A percentile compares a stretch with the other conserved stretches of the same genome.
Evolutionary conservation across 2,888 invertebrate genomes (phyloP).

Genomic region (Eilema griseolum): DNA sequence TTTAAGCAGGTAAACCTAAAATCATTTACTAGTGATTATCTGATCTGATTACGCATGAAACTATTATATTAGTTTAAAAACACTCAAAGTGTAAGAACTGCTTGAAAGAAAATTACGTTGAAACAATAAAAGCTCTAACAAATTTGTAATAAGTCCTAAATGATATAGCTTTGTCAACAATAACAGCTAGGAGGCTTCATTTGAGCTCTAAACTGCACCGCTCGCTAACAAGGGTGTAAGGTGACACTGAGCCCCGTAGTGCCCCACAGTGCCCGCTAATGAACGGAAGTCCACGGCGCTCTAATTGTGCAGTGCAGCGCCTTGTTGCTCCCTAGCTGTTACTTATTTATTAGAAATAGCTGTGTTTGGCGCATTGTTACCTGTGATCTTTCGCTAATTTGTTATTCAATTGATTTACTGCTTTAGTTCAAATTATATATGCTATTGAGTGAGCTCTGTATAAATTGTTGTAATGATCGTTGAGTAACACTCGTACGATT

Average conservation of each 20-base stretch:
- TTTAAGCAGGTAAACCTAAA: too few relatives aligned
- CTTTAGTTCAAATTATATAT: not conserved
- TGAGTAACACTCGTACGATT: too few relatives aligned
- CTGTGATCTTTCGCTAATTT: not conserved
- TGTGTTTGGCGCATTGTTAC: not conserved
- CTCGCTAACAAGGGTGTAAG: constrained; percentile 28
- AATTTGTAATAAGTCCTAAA: not conserved
- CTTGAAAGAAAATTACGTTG: not conserved
- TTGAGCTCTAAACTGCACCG: not conserved
- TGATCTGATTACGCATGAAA: too few relatives aligned
- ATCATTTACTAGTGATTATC: too few relatives aligned
- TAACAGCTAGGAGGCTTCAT: not conserved
- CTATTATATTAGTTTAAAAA: too few relatives aligned
- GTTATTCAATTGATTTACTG: not conserved
- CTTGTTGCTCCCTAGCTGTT: constrained; percentile 6
- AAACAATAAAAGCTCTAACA: not conserved
- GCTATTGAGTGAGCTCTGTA: not conserved
- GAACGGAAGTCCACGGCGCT: constrained; percentile 13
- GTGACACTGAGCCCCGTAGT: constrained; percentile 13
- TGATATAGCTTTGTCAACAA: not conserved
- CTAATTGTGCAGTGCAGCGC: constrained; percentile 10
- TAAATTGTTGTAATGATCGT: too few relatives aligned
- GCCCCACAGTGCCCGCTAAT: constrained; percentile 16
- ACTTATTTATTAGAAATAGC: constrained; percentile 12
- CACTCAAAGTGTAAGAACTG: too few relatives aligned